Conservation (phyloP, 2,797 vertebrate species). For the Micropoecilia bifurca region DNA sequence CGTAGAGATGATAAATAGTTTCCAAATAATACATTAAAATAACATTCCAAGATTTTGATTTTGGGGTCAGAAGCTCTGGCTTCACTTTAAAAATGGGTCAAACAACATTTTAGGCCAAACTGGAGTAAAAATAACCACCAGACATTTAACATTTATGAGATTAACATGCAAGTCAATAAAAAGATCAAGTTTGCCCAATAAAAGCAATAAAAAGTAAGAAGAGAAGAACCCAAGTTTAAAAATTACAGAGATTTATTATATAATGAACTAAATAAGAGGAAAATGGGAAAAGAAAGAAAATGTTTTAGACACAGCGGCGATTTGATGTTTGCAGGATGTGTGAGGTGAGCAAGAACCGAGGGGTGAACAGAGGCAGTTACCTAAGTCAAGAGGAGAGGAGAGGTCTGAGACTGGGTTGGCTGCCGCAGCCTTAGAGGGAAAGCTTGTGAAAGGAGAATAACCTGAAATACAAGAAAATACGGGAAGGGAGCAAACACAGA, state of each 20-base stretch:
- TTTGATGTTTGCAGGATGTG: constrained; percentile 38
- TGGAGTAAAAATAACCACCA: constrained; percentile 16
- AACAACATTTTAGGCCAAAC: constrained; percentile 3
- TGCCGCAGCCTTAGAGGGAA: constrained; percentile 91
- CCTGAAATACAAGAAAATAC: constrained; percentile 88
- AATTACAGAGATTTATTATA: not conserved
- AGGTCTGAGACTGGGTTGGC: constrained; percentile 90
- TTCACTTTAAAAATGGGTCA: constrained; percentile 17
- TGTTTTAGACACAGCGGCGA: constrained; percentile 14
- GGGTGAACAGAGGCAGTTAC: constrained; percentile 80
- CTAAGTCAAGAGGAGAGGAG: constrained; percentile 91
- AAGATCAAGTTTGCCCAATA: not conserved
- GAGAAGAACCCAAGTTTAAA: not conserved
- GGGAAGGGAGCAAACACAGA: constrained; percentile 53
- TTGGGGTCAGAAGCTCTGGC: constrained; percentile 7
- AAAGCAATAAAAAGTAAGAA: not conserved
- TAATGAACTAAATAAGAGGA: not conserved
- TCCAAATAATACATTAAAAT: constrained; percentile 14
- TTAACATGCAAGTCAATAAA: not conserved
- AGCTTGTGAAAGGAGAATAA: constrained; percentile 91
- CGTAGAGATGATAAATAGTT: not conserved
- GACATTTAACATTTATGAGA: not conserved
- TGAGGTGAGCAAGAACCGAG: constrained; percentile 54
- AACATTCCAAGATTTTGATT: constrained; percentile 19
- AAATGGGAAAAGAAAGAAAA: constrained; percentile 29